Evolutionary conservation across 37 sponge, comb jelly and placozoan genomes (phyloP), one percentile per base, ranked within the genome.

Genomic region (Bolinopsis microptera): DNA sequence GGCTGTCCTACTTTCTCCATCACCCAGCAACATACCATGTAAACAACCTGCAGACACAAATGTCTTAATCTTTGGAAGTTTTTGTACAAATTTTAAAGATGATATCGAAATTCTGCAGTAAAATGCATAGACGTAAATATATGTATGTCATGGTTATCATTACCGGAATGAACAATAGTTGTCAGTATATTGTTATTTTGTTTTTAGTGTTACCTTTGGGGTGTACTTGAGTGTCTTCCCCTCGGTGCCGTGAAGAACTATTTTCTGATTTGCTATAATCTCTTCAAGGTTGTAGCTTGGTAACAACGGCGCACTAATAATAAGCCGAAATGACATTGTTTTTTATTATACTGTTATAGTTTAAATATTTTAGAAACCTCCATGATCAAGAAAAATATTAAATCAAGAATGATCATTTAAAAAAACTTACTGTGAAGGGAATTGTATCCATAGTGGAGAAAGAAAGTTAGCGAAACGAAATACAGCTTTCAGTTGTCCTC

Each of bases 401-500:
- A 48, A 48, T 48, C 13, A 48, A 48, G 5, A 48, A 48, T 48
- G 13, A 48, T 28, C 25, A 72, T 72, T 72, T 72, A 28, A 30
- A 3, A n/a, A 21, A 30, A 72, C 74, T 72, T 28, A 72, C 74
- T 5, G 2, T 3, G 74, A 8, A 35, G 97, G 95, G 39, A 94
- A 96, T 36, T 96, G 82, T 0, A n/a, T 76, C 97, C 98, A 95
- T 30, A 97, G 92, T 0, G 95, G 93, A 40, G 27, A 21, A 33
- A 98, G 93, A 93, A 86, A 95, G 21, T 36, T 28, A 22, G 94
- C 83, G 76, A 97, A 98, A 35, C 76, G 31, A 26, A 94, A 80
- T 0, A 98, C 97, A 5, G 96, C 40, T 27, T 97, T 96, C 0
- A 98, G 93, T 75, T 98, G 98, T 0, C 69, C 86, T 21, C 95